A percentile compares a stretch with the other conserved stretches of the same genome.
phyloP scores from a whole-genome alignment of 2,888 invertebrate genomes.

The Rhyacophila evoluta region DNA sequence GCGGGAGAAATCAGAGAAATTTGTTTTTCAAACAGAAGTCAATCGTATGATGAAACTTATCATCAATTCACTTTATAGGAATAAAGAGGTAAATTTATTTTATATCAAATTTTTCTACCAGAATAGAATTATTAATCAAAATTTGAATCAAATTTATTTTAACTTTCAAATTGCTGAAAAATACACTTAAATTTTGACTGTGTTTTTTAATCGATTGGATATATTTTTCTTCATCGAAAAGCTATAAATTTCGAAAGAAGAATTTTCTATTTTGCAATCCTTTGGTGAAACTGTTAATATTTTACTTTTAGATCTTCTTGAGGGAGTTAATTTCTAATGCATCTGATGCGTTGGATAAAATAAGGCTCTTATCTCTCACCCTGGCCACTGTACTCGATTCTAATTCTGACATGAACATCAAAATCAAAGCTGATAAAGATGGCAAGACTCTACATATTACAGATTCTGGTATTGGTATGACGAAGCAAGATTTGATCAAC shows the following conservation, averaged over 20 bases:
- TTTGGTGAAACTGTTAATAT: no score
- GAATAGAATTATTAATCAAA: no score
- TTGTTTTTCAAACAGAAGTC: conserved; percentile 97
- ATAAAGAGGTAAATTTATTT: conserved; percentile 88
- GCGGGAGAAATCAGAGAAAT: conserved; percentile 88
- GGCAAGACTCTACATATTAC: conserved; percentile 91
- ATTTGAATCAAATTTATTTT: no score
- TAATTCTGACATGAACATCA: conserved; percentile 87
- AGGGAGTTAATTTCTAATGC: conserved; percentile 99
- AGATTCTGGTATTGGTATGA: conserved; percentile 99
- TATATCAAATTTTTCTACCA: not conserved
- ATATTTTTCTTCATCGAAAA: no score
- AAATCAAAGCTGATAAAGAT: conserved; percentile 94
- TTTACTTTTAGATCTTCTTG: conserved; percentile 88
- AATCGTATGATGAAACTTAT: conserved; percentile 99
- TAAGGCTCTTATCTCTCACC: conserved; percentile 92
- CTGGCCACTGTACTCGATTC: conserved; percentile 82
- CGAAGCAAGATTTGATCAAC: conserved; percentile 89
- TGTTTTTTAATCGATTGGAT: no score
- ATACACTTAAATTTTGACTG: no score
- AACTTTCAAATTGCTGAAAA: no score
- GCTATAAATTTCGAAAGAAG: no score
- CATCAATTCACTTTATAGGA: conserved; percentile 98
- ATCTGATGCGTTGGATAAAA: conserved; percentile 98
- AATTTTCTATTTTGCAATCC: no score